phyloP scores from a whole-genome alignment of 2,797 vertebrate genomes.

The Onychomys torridus region DNA sequence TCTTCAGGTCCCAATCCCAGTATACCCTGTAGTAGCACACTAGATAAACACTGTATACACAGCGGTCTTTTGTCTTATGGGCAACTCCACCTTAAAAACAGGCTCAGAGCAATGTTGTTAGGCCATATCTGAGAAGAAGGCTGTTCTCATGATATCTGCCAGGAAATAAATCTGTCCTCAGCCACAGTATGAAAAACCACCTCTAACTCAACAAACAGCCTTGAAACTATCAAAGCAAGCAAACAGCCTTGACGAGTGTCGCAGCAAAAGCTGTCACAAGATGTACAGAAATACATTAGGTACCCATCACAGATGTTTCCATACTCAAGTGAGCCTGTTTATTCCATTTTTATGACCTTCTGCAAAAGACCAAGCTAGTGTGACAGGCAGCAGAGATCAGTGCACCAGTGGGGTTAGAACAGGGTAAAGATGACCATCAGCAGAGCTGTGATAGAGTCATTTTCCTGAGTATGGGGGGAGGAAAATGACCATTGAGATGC shows the following conservation, averaged over 20 bases:
- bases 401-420: neutral
- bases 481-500: neutral
- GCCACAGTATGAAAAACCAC: neutral
- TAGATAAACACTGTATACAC: neutral
- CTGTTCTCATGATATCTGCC: neutral
- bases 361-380: neutral
- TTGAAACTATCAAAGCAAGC: neutral
- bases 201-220: neutral
- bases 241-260: neutral
- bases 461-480: too few species aligned
- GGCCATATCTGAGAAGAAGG: neutral
- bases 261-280: neutral
- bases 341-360: neutral
- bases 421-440: neutral
- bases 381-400: neutral
- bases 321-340: neutral
- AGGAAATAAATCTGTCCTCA: neutral
- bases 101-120: neutral
- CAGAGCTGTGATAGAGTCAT: neutral
- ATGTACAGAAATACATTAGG: neutral
- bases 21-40: neutral
- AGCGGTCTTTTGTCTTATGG: neutral
- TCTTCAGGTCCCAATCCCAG: neutral
- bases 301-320: neutral
- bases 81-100: neutral